phyloP scores from a whole-genome alignment of 2,797 vertebrate genomes.

The Tragopan temminckii region DNA sequence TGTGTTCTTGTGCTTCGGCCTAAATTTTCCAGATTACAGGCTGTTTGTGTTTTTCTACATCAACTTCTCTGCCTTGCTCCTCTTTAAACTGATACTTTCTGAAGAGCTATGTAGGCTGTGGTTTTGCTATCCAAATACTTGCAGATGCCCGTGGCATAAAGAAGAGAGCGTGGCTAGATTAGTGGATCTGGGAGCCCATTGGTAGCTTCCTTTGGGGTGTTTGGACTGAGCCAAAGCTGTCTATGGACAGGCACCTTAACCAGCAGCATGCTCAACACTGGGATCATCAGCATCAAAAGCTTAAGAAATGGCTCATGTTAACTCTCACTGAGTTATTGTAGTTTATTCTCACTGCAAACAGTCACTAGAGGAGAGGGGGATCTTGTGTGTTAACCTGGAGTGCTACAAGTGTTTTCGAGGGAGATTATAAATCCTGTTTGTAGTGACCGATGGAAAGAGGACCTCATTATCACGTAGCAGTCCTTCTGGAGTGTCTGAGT shows the following conservation, averaged over 20 bases:
- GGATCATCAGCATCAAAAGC: not conserved
- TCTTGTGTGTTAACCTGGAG: not conserved
- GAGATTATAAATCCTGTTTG: not conserved
- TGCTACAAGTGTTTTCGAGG: not conserved
- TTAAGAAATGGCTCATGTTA: not conserved
- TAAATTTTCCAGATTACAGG: not conserved
- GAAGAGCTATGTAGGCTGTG: rapidly evolving
- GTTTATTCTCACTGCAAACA: not conserved
- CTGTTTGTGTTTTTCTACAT: not conserved
- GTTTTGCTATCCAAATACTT: rapidly evolving
- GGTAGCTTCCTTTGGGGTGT: not conserved
- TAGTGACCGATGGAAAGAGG: not conserved
- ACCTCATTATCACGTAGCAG: not conserved
- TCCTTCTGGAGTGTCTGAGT: not conserved
- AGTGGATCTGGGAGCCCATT: not conserved
- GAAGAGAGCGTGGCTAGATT: not conserved
- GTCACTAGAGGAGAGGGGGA: not conserved
- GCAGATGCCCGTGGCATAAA: not conserved
- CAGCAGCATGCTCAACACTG: rapidly evolving
- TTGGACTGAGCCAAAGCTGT: rapidly evolving
- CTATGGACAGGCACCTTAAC: rapidly evolving
- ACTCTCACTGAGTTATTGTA: not conserved
- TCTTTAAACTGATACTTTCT: not conserved
- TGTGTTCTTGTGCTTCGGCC: not conserved
- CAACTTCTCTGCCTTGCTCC: not conserved